phyloP scores from a whole-genome alignment of 2,888 invertebrate genomes.

The Schizaphis graminum region DNA sequence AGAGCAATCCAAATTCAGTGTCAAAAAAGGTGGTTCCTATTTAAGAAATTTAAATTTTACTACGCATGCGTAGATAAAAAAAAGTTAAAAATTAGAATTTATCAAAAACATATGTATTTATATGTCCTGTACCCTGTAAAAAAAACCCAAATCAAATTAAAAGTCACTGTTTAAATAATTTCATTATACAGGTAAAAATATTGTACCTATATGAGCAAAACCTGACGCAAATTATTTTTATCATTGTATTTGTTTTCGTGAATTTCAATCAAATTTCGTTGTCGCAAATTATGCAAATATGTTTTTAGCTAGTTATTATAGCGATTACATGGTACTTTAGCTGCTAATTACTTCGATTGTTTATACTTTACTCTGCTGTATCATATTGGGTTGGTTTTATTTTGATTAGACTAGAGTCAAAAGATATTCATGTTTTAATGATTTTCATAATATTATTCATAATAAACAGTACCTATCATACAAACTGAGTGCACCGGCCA shows the following conservation, averaged over 20 bases:
- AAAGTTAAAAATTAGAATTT: too few species aligned
- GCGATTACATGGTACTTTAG: background rate
- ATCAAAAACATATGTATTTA: too few species aligned
- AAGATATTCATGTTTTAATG: background rate
- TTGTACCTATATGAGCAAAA: background rate
- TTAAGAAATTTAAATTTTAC: too few species aligned
- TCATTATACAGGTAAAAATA: background rate
- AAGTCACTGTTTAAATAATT: too few species aligned
- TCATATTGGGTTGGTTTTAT: background rate
- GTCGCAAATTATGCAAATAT: background rate
- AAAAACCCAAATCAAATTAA: too few species aligned
- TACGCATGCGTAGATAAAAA: too few species aligned
- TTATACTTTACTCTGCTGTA: too few species aligned
- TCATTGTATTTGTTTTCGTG: background rate
- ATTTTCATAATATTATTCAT: background rate
- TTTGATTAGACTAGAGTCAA: background rate
- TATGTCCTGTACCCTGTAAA: too few species aligned
- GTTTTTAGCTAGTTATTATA: background rate
- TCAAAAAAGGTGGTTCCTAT: too few species aligned
- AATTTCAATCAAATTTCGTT: background rate
- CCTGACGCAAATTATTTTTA: background rate
- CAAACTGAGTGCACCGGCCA: too few species aligned
- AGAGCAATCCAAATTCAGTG: too few species aligned
- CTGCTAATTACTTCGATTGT: background rate
- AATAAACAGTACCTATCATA: too few species aligned